These are phyloP conservation scores for Doryteuthis pealeii DNA, from an alignment of 1,140 invertebrate genomes.

Conservation along the genomic window DNA sequence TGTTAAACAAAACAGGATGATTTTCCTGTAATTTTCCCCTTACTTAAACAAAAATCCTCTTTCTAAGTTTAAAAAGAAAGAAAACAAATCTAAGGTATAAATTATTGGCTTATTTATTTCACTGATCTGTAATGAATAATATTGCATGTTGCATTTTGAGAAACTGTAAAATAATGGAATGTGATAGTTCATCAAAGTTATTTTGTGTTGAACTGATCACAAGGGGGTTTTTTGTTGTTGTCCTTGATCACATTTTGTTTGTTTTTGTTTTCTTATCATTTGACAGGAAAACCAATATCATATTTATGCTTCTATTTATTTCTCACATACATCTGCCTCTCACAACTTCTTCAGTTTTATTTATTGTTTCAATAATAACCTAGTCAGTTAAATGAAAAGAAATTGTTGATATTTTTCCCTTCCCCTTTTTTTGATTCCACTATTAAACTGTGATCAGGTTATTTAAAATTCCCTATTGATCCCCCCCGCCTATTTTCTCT, in stretches of 20 bases:
- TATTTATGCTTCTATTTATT: conserved; percentile 4
- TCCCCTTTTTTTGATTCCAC: too few relatives aligned
- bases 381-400: neutral
- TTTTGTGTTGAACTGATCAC: neutral
- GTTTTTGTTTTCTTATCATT: neutral
- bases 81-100: neutral
- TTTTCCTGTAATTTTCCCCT: too few relatives aligned
- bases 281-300: neutral
- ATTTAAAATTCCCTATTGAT: neutral
- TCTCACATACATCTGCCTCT: neutral
- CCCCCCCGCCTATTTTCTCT: too few relatives aligned
- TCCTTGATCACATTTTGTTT: too few relatives aligned
- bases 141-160: neutral
- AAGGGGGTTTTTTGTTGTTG: neutral
- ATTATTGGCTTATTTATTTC: neutral
- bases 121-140: neutral
- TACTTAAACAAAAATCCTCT: too few relatives aligned
- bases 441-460: neutral
- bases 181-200: conserved; percentile 1
- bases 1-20: too few relatives aligned
- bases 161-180: neutral
- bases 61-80: neutral
- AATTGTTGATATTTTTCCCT: neutral
- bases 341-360: neutral
- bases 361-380: neutral